phyloP scores from a whole-genome alignment of 1,140 invertebrate species.

The Hetaerina americana region DNA sequence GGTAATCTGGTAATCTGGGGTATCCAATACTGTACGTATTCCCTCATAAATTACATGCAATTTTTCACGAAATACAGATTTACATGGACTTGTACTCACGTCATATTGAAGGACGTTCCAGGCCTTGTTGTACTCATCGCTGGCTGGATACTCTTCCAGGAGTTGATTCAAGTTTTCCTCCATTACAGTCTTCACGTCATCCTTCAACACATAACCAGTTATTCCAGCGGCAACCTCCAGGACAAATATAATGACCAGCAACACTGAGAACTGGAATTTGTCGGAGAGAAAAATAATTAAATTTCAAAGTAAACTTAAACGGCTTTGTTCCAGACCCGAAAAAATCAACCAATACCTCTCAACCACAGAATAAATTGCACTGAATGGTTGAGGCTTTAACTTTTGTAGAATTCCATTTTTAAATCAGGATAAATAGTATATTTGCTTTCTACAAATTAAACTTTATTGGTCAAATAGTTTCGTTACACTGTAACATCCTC shows the following conservation, averaged over 20 bases:
- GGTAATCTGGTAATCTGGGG: no score
- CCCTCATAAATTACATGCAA: slow-evolving; percentile 2
- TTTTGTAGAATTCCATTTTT: no score
- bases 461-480: no score
- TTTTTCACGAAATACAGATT: slow-evolving; percentile 1
- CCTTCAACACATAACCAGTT: slow-evolving; percentile 65
- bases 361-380: no score
- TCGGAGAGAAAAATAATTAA: slow-evolving; percentile 12
- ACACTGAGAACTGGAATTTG: slow-evolving; percentile 60
- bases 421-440: no score
- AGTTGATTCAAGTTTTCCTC: slow-evolving; percentile 50
- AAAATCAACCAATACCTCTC: no score
- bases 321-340: no score
- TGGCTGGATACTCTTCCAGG: slow-evolving; percentile 47
- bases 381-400: no score
- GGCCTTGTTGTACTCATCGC: slow-evolving; percentile 43
- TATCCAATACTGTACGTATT: no score
- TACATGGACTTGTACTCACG: slow-evolving; percentile 37
- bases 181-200: slow-evolving; percentile 50
- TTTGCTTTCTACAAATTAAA: no score
- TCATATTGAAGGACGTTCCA: slow-evolving; percentile 69
- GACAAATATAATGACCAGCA: slow-evolving; percentile 69
- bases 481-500: no score
- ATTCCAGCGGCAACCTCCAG: slow-evolving; percentile 74
- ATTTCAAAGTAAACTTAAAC: neutral